Base-by-base conservation (phyloP, 1,140 invertebrate genomes). In the Brachionus plicatilis region DNA sequence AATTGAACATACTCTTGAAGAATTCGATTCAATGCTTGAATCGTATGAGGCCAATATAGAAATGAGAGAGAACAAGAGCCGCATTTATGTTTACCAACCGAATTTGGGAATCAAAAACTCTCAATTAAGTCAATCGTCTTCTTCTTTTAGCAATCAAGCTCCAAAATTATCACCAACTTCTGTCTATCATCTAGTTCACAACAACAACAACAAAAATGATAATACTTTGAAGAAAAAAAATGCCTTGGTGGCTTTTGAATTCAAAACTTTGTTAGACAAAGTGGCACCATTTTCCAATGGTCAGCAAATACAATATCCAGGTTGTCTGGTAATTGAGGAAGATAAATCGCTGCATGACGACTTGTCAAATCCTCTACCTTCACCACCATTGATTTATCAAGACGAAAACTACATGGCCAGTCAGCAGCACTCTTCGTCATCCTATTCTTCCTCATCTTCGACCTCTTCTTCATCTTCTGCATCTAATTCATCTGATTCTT, bases 201-300 rank as follows among this genome's bases (percentile, higher is more conserved):
- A 82, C 41, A 82, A 82, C 6, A 68, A 60, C 29, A 82, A 82
- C n/a, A 68, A 60, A 68, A 82, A 65, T 65, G 79, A 82, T 41
- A 82, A 47, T 20, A 82, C 79, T 65, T 65, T 82, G n/a, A 82
- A 82, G 27, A 82, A 82, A 68, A 43, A 45, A 27, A 82, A 82
- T 82, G 79, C 79, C 20, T 27, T 82, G 12, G 79, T 82, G 8
- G 79, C 79, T 41, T 82, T 82, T 68, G 79, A 82, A 68, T 82
- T 82, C n/a, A 82, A 82, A 17, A 82, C 53, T 68, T 65, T 82
- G 20, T 45, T 82, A 11, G 79, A 82, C 60, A 60, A 68, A 43
- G 79, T 82, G 7, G 41, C 65, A 7, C 79, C 79, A 17, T 41
- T 47, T 50, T 50, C 43, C 12, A 45, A 47, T 27, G 17, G n/a